A percentile compares a stretch with the other conserved stretches of the same genome.
Evolutionary conservation across 2,113 vertebrate genomes (phyloP).

Genomic region (Dipodomys spectabilis): DNA sequence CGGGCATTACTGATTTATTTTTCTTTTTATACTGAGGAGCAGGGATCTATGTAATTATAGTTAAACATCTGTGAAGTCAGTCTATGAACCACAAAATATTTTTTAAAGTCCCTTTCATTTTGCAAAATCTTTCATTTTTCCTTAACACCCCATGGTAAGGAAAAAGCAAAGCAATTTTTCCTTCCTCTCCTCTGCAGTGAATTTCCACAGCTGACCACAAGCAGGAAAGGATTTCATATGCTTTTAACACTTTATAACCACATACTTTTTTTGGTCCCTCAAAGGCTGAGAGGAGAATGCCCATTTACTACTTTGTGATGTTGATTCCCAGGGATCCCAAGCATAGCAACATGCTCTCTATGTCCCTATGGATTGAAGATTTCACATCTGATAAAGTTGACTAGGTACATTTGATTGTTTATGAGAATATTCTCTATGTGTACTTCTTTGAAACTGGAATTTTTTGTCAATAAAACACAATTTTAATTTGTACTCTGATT

Average conservation of each 20-base stretch:
- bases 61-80: conserved; percentile 25
- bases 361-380: neutral
- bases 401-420: neutral
- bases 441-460: neutral
- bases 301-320: conserved; percentile 20
- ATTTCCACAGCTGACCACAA: conserved; percentile 47
- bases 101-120: conserved; percentile 42
- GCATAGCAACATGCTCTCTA: fast-evolving
- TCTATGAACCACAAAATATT: conserved; percentile 24
- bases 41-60: conserved; percentile 5
- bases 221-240: conserved; percentile 15
- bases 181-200: conserved; percentile 31
- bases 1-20: neutral
- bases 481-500: conserved; percentile 8
- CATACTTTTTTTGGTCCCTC: neutral
- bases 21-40: conserved; percentile 42
- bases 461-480: neutral
- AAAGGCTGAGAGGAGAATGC: neutral
- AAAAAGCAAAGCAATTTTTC: conserved; percentile 28
- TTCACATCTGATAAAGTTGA: neutral
- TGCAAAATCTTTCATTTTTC: conserved; percentile 53
- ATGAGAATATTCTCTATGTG: neutral
- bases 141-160: neutral
- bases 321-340: neutral
- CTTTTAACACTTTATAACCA: conserved; percentile 47